A percentile compares a stretch with the other conserved stretches of the same genome.
These are phyloP conservation scores for Torymus auratus DNA, from an alignment of 2,888 invertebrate genomes.

Conservation along the genomic window DNA sequence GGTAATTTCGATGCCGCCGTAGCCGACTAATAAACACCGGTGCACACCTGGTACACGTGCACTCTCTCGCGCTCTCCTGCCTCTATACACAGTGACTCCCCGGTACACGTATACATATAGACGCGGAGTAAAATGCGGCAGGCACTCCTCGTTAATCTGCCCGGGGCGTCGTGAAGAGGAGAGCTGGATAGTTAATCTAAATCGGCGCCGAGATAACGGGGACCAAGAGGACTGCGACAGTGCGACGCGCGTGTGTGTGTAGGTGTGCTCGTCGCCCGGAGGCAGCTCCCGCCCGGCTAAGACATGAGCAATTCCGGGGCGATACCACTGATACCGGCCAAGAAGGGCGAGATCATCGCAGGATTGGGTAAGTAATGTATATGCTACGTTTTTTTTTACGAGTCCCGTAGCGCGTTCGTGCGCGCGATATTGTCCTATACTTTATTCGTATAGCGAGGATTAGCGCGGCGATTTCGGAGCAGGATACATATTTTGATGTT, in stretches of 20 bases:
- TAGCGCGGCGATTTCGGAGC: too few species aligned
- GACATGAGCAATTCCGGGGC: conserved; percentile 72
- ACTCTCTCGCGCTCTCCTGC: too few species aligned
- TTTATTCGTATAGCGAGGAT: too few species aligned
- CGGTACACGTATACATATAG: too few species aligned
- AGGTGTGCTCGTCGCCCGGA: not conserved
- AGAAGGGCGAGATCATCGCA: conserved; percentile 70
- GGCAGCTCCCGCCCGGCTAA: not conserved
- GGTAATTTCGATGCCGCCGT: conserved; percentile 50
- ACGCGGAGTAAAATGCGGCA: conserved; percentile 11
- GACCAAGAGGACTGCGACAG: too few species aligned
- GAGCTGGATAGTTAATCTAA: not conserved
- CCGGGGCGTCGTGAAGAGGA: not conserved
- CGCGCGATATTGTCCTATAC: too few species aligned
- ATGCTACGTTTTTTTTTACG: too few species aligned
- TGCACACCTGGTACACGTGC: too few species aligned
- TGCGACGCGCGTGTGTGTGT: too few species aligned
- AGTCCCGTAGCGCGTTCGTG: too few species aligned
- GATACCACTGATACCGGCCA: conserved; percentile 72
- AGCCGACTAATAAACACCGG: not conserved
- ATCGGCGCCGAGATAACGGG: not conserved
- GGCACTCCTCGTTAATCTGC: conserved; percentile 2
- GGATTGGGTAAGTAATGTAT: conserved; percentile 60
- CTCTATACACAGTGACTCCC: too few species aligned
- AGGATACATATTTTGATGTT: too few species aligned